Evolutionary conservation across 1,140 invertebrate genomes (phyloP), one percentile per base, ranked within the genome.

Genomic region (Trichomalopsis sarcophagae): DNA sequence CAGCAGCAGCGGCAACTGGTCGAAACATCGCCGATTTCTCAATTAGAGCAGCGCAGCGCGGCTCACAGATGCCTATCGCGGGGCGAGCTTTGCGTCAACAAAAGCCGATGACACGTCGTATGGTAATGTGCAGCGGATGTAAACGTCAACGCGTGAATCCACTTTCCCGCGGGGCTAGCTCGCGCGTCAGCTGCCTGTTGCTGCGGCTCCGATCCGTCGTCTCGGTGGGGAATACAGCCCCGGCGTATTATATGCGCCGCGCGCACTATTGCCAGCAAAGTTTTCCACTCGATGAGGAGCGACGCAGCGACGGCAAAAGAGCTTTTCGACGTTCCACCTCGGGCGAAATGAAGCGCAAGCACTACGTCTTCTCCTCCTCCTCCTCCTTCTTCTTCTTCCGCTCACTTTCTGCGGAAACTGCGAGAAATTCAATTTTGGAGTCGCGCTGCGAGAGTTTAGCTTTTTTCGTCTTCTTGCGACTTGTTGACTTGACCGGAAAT

Each of bases 11-110:
- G 27, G n/a, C n/a, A n/a, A 14, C 71, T 30, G n/a, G 40, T 82
- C 27, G 47, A 82, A 75, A 62, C 36, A 62, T 40, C 81, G n/a
- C 33, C 33, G 81, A 76, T 82, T 82, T 82, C 44, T 75, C 62
- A 82, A 82, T 82, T 76, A 27, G 47, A 36, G n/a, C 23, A 71
- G 23, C 62, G 68, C n/a, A 47, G 55, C 17, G 6, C 55, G 1
- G 68, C 14, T 33, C 30, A 21, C 17, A 17, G 81, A 82, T 82
- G 30, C 55, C 36, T 82, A 82, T 82, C 73, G 21, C 73, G 21
- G 13, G 1, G 21, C 23, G 62, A 10, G 36, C 5, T 30, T 10
- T 33, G 21, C 27, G 73, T 81, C 68, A 55, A 40, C 69, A 74
- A 75, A 82, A 81, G 36, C 21, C 27, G 40, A 81, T 81, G 40